phyloP scores from a whole-genome alignment of 1,140 invertebrate genomes.

The Vanessa tameamea region DNA sequence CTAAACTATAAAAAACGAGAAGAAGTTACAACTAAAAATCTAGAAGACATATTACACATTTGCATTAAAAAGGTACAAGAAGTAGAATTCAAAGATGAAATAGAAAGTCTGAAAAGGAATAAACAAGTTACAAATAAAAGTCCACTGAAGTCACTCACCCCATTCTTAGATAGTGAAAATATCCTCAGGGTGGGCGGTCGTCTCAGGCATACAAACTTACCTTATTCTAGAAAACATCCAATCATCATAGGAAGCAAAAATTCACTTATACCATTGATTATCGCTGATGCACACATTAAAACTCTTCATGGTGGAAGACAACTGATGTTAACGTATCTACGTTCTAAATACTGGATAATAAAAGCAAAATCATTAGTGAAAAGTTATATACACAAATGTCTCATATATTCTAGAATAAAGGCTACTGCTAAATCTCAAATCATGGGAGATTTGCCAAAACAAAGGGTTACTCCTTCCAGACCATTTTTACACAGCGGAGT shows the following conservation, averaged over 20 bases:
- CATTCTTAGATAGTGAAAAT: constrained; percentile 27
- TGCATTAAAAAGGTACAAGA: constrained; percentile 17
- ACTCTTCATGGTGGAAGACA: constrained; percentile 8
- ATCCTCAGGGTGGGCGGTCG: constrained; percentile 35
- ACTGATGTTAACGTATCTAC: constrained; percentile 9
- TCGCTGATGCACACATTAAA: constrained; percentile 11
- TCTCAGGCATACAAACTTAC: constrained; percentile 10
- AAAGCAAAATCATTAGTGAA: constrained; percentile 30
- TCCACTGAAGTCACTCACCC: constrained; percentile 33
- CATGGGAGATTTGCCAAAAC: constrained; percentile 33
- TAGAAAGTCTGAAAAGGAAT: constrained; percentile 13
- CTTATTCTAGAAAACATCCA: constrained; percentile 16
- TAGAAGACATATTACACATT: constrained; percentile 2
- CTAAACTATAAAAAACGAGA: constrained; percentile 1
- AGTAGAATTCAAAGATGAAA: constrained; percentile 26
- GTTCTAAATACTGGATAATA: constrained; percentile 30
- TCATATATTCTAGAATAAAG: constrained; percentile 24
- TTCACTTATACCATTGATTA: constrained; percentile 2
- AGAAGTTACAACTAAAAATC: not conserved
- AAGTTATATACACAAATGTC: constrained; percentile 19
- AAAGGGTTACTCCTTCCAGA: constrained; percentile 25
- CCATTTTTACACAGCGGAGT: constrained; percentile 26
- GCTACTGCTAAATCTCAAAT: constrained; percentile 19
- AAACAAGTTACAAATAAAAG: constrained; percentile 25
- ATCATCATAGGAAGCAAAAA: constrained; percentile 11